Conservation (phyloP, 1,140 invertebrate species). For the Carcinoscorpius rotundicauda region DNA sequence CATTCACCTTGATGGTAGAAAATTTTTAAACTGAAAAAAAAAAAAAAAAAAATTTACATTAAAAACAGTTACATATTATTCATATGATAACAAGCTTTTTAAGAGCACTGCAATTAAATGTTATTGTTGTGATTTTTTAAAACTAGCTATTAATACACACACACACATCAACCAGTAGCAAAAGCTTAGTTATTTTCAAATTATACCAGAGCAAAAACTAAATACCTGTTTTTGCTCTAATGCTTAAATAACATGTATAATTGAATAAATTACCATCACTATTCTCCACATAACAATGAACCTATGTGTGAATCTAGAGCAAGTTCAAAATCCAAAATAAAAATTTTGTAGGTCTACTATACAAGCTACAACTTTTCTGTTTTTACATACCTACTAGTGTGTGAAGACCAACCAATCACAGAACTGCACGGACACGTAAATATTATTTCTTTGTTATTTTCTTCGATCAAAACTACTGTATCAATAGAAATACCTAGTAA, state of each 20-base stretch:
- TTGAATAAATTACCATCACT: too few relatives aligned
- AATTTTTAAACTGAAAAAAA: constrained; percentile 34
- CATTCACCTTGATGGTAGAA: constrained; percentile 65
- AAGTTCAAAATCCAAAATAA: too few relatives aligned
- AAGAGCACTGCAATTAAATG: too few relatives aligned
- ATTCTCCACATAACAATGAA: too few relatives aligned
- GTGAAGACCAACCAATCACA: constrained; percentile 66
- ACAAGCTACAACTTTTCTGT: neutral
- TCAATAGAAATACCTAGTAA: constrained; percentile 78
- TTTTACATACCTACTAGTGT: constrained; percentile 43
- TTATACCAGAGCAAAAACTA: too few relatives aligned
- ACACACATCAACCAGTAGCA: neutral
- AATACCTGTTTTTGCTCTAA: too few relatives aligned
- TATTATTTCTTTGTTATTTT: constrained; percentile 64
- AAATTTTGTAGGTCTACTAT: too few relatives aligned
- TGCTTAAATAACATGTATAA: too few relatives aligned
- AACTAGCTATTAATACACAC: neutral
- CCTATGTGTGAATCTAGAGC: too few relatives aligned
- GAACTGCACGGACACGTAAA: constrained; percentile 72
- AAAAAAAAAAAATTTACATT: constrained; percentile 11
- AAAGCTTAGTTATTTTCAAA: neutral
- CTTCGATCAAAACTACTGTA: constrained; percentile 73
- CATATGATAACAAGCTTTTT: too few relatives aligned
- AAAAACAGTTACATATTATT: too few relatives aligned
- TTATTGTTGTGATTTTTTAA: too few relatives aligned